Evolutionary conservation across 2,888 invertebrate species (phyloP).

Genomic region (Euproctis similis): DNA sequence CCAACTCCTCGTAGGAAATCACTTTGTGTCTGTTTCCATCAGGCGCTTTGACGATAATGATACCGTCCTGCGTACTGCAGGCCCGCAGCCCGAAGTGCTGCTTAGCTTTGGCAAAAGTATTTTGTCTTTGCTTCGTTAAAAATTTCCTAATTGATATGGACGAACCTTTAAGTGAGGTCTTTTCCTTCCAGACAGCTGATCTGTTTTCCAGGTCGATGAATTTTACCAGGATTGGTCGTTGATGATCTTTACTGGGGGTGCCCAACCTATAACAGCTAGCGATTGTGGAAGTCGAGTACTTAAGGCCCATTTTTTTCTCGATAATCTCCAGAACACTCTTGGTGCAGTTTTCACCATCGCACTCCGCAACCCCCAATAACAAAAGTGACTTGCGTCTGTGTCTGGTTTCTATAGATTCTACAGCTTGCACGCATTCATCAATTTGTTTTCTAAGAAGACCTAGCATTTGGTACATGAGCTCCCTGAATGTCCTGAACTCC

Average conservation of each 20-base stretch:
- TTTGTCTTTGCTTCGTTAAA: not conserved
- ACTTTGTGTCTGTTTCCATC: too few species aligned
- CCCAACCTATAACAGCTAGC: not conserved
- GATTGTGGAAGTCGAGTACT: too few species aligned
- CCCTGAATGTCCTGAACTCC: not conserved
- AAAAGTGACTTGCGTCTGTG: not conserved
- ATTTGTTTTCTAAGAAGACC: not conserved
- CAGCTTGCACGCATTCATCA: not conserved
- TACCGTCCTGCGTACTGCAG: too few species aligned
- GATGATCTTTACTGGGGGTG: not conserved
- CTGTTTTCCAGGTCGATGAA: not conserved
- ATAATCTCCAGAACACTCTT: not conserved
- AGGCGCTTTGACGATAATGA: too few species aligned
- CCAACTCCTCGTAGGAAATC: too few species aligned
- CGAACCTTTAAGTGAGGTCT: not conserved
- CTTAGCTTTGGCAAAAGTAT: too few species aligned
- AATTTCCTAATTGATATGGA: not conserved
- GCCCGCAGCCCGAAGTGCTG: too few species aligned
- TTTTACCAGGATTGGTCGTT: not conserved
- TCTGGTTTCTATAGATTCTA: not conserved
- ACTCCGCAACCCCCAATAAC: not conserved
- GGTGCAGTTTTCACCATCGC: not conserved
- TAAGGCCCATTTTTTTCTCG: not conserved
- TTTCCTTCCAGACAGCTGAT: not conserved
- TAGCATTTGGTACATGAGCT: not conserved